Conservation (phyloP, 2,888 invertebrate genomes). For the Carabus problematicus region DNA sequence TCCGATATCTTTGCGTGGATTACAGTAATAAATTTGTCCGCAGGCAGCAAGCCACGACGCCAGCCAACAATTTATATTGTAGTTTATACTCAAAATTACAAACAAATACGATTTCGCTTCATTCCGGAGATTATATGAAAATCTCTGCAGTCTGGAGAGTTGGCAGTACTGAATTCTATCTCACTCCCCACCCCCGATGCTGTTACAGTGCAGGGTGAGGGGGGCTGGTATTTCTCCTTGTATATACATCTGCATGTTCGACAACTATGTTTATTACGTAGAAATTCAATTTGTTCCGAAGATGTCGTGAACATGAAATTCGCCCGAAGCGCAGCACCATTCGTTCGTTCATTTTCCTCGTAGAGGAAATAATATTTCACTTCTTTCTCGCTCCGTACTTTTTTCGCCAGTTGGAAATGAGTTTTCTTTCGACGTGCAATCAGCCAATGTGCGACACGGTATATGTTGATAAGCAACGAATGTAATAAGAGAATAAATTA, state of each 20-base stretch:
- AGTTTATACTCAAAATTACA: slow-evolving; percentile 23
- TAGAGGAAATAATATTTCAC: slow-evolving; percentile 23
- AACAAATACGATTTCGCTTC: slow-evolving; percentile 19
- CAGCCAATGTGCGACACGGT: slow-evolving; percentile 8
- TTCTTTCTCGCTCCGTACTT: slow-evolving; percentile 3
- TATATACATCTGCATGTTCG: slow-evolving; percentile 4
- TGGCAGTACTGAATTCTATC: slow-evolving; percentile 8
- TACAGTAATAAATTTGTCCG: slow-evolving; percentile 5
- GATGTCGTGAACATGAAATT: slow-evolving; percentile 4
- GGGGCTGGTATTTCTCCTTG: not conserved
- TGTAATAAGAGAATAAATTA: slow-evolving; percentile 12
- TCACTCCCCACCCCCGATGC: not conserved
- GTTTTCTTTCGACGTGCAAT: slow-evolving; percentile 9
- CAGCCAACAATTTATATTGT: slow-evolving; percentile 23
- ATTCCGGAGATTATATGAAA: slow-evolving; percentile 22
- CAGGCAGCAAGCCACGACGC: slow-evolving; percentile 1
- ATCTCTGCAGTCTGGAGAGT: slow-evolving; percentile 15
- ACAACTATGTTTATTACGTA: slow-evolving; percentile 19
- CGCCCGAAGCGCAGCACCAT: not conserved
- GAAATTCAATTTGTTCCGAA: slow-evolving; percentile 23
- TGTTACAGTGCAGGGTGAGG: too few relatives aligned
- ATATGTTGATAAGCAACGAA: slow-evolving; percentile 15
- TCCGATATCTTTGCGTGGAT: slow-evolving; percentile 9
- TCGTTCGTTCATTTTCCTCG: not conserved
- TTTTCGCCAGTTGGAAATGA: slow-evolving; percentile 6